These are phyloP conservation scores for Cheilosia grossa DNA, from an alignment of 2,888 invertebrate species.

Conservation along the genomic window DNA sequence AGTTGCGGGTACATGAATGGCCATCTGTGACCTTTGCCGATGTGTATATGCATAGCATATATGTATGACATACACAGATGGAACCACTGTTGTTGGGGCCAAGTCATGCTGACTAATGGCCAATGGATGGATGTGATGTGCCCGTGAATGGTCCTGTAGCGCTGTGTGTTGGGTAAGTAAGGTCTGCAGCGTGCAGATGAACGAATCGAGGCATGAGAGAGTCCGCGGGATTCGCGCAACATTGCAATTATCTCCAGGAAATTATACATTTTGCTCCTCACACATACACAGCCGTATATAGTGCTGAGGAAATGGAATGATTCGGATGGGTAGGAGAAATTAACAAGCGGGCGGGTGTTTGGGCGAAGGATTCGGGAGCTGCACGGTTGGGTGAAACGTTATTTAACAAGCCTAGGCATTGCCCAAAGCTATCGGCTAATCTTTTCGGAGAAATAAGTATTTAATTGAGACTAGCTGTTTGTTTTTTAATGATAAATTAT, in stretches of 20 bases:
- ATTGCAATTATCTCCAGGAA: slow-evolving; percentile 70
- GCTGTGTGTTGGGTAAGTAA: slow-evolving; percentile 34
- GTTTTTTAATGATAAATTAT: too few species aligned
- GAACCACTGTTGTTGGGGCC: slow-evolving; percentile 6
- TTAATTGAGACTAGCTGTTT: too few species aligned
- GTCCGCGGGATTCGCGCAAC: slow-evolving; percentile 55
- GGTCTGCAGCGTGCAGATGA: slow-evolving; percentile 27
- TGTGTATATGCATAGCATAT: slow-evolving; percentile 2
- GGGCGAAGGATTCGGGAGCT: slow-evolving; percentile 6
- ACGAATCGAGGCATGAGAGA: slow-evolving; percentile 63
- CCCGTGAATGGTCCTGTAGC: slow-evolving; percentile 18
- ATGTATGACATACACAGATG: not conserved
- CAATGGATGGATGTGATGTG: slow-evolving; percentile 61
- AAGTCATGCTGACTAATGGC: slow-evolving; percentile 63
- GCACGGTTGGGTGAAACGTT: not conserved
- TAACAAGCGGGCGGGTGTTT: slow-evolving; percentile 14
- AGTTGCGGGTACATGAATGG: slow-evolving; percentile 23
- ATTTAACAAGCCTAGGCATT: not conserved
- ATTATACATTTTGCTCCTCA: slow-evolving; percentile 64
- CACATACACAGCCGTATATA: slow-evolving; percentile 11
- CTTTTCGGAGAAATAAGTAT: not conserved
- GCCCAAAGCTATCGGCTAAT: not conserved
- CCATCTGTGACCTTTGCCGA: slow-evolving; percentile 65
- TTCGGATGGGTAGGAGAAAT: slow-evolving; percentile 37
- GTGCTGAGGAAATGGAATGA: slow-evolving; percentile 45